phyloP scores from a whole-genome alignment of 2,888 invertebrate species.

The Hypselothyrea guttata region DNA sequence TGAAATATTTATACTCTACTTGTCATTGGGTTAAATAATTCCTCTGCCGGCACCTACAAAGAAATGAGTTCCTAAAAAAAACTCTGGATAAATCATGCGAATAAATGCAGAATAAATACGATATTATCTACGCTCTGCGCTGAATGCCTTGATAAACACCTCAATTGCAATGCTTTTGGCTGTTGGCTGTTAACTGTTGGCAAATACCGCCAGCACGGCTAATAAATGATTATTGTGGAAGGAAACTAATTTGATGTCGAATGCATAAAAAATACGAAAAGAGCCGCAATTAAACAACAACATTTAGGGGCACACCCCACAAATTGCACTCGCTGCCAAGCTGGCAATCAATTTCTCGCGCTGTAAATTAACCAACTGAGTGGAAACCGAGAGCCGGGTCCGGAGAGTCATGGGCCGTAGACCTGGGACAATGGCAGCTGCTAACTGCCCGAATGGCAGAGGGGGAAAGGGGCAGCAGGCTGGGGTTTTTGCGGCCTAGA shows the following conservation, averaged over 20 bases:
- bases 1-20: too few species aligned
- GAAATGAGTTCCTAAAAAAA: too few species aligned
- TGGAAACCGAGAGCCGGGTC: constrained; percentile 2
- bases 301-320: constrained; percentile 55
- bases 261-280: constrained; percentile 17
- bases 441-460: constrained; percentile 54
- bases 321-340: constrained; percentile 54
- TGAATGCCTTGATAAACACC: constrained; percentile 38
- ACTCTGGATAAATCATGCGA: not conserved
- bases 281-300: constrained; percentile 64
- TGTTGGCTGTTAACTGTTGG: constrained; percentile 57
- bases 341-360: constrained; percentile 76
- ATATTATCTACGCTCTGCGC: constrained; percentile 7
- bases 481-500: constrained; percentile 30
- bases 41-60: too few species aligned
- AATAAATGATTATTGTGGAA: constrained; percentile 31
- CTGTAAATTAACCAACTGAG: constrained; percentile 77
- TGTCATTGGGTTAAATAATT: too few species aligned
- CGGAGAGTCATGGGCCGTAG: not conserved
- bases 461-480: not conserved
- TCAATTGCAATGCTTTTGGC: constrained; percentile 45
- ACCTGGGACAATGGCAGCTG: constrained; percentile 60
- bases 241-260: constrained; percentile 24
- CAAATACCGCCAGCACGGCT: constrained; percentile 25
- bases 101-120: not conserved